Evolutionary conservation across 2,888 invertebrate species (phyloP), one percentile per base, ranked within the genome.

Genomic region (Branchellion lobata): DNA sequence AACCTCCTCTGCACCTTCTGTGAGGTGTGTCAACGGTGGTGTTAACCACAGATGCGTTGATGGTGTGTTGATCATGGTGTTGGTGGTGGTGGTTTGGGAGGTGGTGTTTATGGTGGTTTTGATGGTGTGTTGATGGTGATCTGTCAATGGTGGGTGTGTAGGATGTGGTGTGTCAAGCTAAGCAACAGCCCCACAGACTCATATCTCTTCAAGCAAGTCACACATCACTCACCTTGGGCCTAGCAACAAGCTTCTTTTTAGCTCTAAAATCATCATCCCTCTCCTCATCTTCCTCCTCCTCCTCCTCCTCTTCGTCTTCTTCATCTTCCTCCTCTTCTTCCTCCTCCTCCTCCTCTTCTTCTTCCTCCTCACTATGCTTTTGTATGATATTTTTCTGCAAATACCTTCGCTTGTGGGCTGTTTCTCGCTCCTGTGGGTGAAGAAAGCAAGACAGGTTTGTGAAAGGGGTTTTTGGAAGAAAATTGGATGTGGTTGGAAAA

Each of bases 331-430:
- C n/a, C 3, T 65, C 65, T 11, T 65, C 65, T 11, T 65, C 65
- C 3, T 29, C 65, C 3, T 65, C 31, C 24, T 36, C 75, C 31
- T 75, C 57, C 75, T 75, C 51, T 75, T 75, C 1, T 29, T 53
- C 57, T 51, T 77, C 53, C 53, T 57, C 27, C 1, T 65, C 29
- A 33, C 57, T 51, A 33, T 24, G 53, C 33, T 31, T 36, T 36
- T 77, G 24, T 8, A 61, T 2, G 33, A 77, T 34, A 21, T 36
- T 51, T n/a, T 57, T 29, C 51, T 53, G 3, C 51, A 53, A 51
- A 29, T 75, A 40, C 29, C 40, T 40, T 40, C 14, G 40, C 14
- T 40, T 40, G 40, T 40, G 8, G n/a, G n/a, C n/a, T n/a, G n/a
- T n/a, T n/a, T n/a, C n/a, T n/a, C n/a, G n/a, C 40, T 5, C 14